Evolutionary conservation across 1,140 invertebrate genomes (phyloP), one percentile per base, ranked within the genome.

Genomic region (Atta colombica): DNA sequence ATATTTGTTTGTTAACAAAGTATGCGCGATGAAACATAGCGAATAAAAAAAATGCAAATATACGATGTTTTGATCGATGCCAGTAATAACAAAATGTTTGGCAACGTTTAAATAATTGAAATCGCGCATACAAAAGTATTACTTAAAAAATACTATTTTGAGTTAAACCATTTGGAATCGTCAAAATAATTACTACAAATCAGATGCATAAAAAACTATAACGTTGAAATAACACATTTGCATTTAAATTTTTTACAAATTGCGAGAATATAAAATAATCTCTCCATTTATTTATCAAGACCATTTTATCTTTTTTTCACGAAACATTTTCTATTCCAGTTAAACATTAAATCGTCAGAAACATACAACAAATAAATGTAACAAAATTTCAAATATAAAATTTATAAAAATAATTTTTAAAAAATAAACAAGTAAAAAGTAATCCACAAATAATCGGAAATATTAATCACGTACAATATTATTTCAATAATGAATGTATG

Each of bases 1-100:
- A 71, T 60, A 45, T 45, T 69, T 81, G 77, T n/a, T 49, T 28
- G 25, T 7, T 6, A 28, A n/a, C 61, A n/a, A 18, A n/a, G 18
- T n/a, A 4, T 10, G 28, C 45, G 28, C 39, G 18, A 12, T n/a
- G 16, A n/a, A 77, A 77, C 18, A 4, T 18, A 14, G 28, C 65
- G n/a, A 31, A 31, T 31, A 31, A 31, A 31, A 14, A 14, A 28
- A 25, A 35, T n/a, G n/a, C 8, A 63, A 72, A 35, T 68, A 6
- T 25, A 25, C 25, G 25, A 25, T 7, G n/a, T 55, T 68, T 53
- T 25, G 45, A 7, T 55, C 8, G 4, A 16, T 31, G 14, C n/a
- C 28, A 10, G 8, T 77, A 78, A 61, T 21, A 25, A 10, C 21
- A 16, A 35, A 45, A 18, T 81, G 55, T 49, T 69, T 21, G 53